These are phyloP conservation scores for Anguilla pacifica DNA, from an alignment of 2,797 vertebrate species.

Conservation along the genomic window DNA sequence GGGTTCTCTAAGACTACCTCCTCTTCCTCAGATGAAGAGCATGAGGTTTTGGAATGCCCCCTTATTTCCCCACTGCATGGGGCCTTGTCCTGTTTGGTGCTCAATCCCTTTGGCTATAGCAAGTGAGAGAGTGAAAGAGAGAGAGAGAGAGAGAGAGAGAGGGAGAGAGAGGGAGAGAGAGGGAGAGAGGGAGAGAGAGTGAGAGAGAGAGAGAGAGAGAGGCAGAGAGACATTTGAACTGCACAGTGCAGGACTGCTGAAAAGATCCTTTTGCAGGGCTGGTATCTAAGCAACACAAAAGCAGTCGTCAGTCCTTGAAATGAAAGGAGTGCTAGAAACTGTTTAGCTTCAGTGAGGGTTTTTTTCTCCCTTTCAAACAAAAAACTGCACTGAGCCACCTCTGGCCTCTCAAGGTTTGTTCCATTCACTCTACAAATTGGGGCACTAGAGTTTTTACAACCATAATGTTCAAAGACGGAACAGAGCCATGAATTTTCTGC, in stretches of 20 bases:
- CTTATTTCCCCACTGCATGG: not conserved
- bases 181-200: not conserved
- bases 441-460: not conserved
- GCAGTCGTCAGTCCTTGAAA: not conserved
- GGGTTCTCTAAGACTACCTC: not conserved
- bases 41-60: not conserved
- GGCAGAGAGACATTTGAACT: not conserved
- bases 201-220: not conserved
- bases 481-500: not conserved
- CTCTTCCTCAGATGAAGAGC: not conserved
- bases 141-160: not conserved
- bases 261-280: not conserved
- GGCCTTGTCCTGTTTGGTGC: not conserved
- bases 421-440: not conserved
- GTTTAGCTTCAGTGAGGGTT: not conserved
- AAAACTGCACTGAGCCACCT: not conserved
- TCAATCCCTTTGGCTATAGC: not conserved
- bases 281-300: conserved; percentile 10
- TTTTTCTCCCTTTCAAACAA: not conserved
- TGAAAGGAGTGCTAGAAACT: not conserved
- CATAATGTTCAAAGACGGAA: not conserved
- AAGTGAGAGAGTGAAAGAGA: not conserved
- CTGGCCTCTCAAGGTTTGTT: not conserved
- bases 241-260: not conserved
- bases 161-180: not conserved